These are phyloP conservation scores for Melipona bicolor DNA, from an alignment of 2,888 invertebrate species.

Conservation along the genomic window DNA sequence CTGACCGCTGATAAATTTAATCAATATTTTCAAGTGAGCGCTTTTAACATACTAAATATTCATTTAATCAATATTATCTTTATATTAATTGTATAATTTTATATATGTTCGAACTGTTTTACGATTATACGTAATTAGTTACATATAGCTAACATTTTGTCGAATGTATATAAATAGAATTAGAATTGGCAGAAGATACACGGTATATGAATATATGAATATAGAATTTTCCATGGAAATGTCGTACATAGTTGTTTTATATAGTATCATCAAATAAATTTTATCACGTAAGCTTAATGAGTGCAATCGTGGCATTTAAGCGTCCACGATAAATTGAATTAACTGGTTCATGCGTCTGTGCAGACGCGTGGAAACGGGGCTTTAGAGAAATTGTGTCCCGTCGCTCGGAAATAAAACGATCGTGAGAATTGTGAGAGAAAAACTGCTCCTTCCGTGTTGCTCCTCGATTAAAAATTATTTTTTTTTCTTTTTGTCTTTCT, in stretches of 20 bases:
- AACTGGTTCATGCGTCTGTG: background rate
- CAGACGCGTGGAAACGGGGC: background rate
- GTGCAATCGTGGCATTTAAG: slow-evolving; percentile 2
- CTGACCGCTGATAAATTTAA: background rate
- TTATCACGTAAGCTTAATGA: background rate
- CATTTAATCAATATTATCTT: no score
- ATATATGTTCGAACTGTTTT: background rate
- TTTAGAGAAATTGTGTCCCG: slow-evolving; percentile 6
- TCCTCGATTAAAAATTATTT: background rate
- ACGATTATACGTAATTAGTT: background rate
- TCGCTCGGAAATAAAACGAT: background rate
- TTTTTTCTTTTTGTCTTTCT: slow-evolving; percentile 12
- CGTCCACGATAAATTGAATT: background rate
- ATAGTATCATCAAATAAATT: no score
- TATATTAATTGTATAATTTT: background rate
- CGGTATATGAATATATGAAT: background rate
- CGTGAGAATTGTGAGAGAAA: background rate
- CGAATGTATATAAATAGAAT: background rate
- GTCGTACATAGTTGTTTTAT: background rate
- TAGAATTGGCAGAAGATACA: background rate
- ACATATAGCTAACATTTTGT: background rate
- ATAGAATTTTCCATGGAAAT: background rate
- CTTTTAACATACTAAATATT: background rate
- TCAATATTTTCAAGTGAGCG: background rate
- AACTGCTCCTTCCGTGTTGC: slow-evolving; percentile 3